A percentile compares a stretch with the other conserved stretches of the same genome.
phyloP scores from a whole-genome alignment of 1,140 invertebrate genomes.

The Argopecten irradians region DNA sequence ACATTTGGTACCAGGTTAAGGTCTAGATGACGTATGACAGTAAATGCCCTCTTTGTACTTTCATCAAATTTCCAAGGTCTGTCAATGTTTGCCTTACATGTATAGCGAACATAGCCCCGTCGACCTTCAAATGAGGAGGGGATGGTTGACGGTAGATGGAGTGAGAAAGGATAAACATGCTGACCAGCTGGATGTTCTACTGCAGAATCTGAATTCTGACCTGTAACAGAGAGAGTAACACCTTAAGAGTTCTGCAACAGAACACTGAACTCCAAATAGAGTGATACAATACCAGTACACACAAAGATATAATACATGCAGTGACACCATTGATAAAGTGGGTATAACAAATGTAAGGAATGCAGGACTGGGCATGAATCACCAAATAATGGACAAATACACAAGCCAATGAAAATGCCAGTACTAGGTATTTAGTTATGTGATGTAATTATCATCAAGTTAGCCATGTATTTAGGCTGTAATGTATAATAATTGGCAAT shows the following conservation, averaged over 20 bases:
- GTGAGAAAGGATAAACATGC: constrained; percentile 77
- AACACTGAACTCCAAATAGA: too few relatives aligned
- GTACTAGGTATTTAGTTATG: too few relatives aligned
- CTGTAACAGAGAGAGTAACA: neutral
- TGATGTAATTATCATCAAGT: too few relatives aligned
- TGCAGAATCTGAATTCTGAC: neutral
- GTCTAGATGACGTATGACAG: constrained; percentile 73
- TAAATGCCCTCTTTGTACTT: constrained; percentile 70
- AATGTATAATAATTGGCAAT: too few relatives aligned
- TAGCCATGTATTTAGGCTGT: too few relatives aligned
- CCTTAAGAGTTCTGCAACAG: neutral
- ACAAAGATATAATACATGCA: too few relatives aligned
- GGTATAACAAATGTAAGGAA: too few relatives aligned
- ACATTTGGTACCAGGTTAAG: constrained; percentile 59
- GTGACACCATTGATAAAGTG: too few relatives aligned
- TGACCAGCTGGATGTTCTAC: constrained; percentile 71
- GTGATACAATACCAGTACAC: too few relatives aligned
- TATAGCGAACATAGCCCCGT: constrained; percentile 78
- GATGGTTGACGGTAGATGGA: constrained; percentile 75
- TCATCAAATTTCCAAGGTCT: constrained; percentile 75
- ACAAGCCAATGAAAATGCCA: too few relatives aligned
- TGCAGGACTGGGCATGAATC: too few relatives aligned
- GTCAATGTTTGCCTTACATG: constrained; percentile 76
- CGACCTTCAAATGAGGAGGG: constrained; percentile 78
- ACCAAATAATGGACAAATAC: too few relatives aligned